Evolutionary conservation across 2,888 invertebrate genomes (phyloP).

Genomic region (Entomobrya multifasciata): DNA sequence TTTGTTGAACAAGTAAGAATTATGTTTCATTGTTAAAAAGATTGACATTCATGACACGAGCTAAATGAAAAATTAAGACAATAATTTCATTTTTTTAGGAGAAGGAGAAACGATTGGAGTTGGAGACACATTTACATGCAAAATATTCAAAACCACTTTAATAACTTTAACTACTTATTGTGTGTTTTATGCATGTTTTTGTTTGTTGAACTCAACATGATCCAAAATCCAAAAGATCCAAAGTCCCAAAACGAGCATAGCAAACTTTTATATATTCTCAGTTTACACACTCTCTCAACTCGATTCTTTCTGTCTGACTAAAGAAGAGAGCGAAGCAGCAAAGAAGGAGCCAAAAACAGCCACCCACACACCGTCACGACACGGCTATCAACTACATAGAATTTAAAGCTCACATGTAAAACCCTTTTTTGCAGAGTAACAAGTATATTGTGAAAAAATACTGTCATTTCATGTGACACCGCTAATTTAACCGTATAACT

Average conservation of each 20-base stretch:
- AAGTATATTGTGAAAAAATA: conserved; percentile 30
- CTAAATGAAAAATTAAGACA: conserved; percentile 13
- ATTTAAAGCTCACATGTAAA: background rate
- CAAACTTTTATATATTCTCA: background rate
- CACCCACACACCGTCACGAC: conserved; percentile 54
- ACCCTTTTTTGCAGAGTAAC: conserved; percentile 9
- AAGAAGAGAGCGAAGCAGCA: conserved; percentile 17
- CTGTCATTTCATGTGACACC: conserved; percentile 62
- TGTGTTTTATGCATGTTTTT: background rate
- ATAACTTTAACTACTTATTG: background rate
- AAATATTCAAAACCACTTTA: background rate
- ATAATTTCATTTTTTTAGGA: background rate
- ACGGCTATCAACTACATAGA: background rate
- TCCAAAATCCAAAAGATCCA: background rate
- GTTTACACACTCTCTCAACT: conserved; percentile 9
- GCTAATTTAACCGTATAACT: conserved; percentile 21
- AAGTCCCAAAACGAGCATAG: too few species aligned
- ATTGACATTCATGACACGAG: conserved; percentile 32
- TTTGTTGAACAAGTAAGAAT: conserved; percentile 1
- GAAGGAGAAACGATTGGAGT: background rate
- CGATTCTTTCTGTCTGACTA: background rate
- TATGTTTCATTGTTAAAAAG: conserved; percentile 8
- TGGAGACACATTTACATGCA: background rate
- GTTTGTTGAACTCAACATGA: background rate
- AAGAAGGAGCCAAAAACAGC: conserved; percentile 46